A percentile compares a stretch with the other conserved stretches of the same genome.
Conservation (phyloP, 2,888 invertebrate genomes). For the Ormyrus labotus region DNA sequence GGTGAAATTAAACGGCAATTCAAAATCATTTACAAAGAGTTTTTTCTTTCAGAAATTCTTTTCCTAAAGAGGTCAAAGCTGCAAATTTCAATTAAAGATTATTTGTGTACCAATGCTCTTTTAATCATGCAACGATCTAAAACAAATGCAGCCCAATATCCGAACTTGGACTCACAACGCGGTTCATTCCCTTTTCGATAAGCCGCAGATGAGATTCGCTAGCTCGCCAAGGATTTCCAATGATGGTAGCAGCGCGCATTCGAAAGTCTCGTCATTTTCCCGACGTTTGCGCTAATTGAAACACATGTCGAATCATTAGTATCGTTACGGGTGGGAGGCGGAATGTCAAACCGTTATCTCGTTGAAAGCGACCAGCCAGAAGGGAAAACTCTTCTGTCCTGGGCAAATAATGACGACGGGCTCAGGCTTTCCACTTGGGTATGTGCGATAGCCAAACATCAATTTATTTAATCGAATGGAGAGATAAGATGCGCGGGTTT, state of each 20-base stretch:
- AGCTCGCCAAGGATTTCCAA: neutral
- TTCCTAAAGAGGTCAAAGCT: too few species aligned
- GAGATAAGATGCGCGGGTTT: conserved; percentile 37
- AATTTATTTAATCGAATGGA: conserved; percentile 43
- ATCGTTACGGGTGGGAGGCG: conserved; percentile 32
- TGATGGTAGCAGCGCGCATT: neutral
- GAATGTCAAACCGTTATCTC: conserved; percentile 53
- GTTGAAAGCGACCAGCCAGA: conserved; percentile 4
- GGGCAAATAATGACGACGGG: conserved; percentile 20
- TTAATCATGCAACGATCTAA: too few species aligned
- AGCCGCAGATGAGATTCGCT: neutral
- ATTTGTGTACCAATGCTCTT: too few species aligned
- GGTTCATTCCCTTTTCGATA: neutral
- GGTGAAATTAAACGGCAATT: too few species aligned
- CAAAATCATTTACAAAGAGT: too few species aligned
- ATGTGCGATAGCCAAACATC: conserved; percentile 31
- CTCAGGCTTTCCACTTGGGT: conserved; percentile 12
- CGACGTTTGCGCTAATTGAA: conserved; percentile 43
- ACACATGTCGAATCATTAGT: conserved; percentile 47
- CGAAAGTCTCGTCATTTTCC: conserved; percentile 38
- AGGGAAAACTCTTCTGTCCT: conserved; percentile 6
- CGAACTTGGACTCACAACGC: too few species aligned
- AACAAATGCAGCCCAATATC: too few species aligned
- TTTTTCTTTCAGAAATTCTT: too few species aligned
- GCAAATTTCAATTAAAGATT: too few species aligned